These are phyloP conservation scores for Atherinomorus stipes DNA, from an alignment of 2,113 vertebrate species.

Conservation along the genomic window DNA sequence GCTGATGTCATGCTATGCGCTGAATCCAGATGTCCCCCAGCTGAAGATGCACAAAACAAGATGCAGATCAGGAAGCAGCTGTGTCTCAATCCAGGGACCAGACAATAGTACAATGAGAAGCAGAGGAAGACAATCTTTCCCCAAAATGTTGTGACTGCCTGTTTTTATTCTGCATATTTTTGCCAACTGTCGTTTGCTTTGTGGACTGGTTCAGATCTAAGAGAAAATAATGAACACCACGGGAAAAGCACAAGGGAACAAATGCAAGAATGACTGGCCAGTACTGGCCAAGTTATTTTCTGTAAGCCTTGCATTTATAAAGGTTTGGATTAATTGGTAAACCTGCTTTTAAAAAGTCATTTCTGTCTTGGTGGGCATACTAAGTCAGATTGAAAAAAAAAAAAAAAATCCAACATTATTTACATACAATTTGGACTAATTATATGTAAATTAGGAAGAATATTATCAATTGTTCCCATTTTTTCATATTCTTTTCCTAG, in stretches of 20 bases:
- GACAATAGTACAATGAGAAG: conserved; percentile 38
- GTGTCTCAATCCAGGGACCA: conserved; percentile 38
- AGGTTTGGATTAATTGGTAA: too few relatives aligned
- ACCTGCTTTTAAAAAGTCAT: too few relatives aligned
- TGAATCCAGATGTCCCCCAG: conserved; percentile 72
- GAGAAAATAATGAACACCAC: not conserved
- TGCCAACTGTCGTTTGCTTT: conserved; percentile 9
- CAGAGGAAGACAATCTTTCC: conserved; percentile 24
- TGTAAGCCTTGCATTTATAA: too few relatives aligned
- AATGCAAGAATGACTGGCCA: conserved; percentile 3
- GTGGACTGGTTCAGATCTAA: conserved; percentile 14
- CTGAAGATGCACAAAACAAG: conserved; percentile 30
- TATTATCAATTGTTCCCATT: not conserved
- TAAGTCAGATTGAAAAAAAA: too few relatives aligned
- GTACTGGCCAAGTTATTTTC: not conserved
- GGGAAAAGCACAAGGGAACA: conserved; percentile 15
- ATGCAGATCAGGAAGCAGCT: conserved; percentile 67
- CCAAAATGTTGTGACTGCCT: not conserved
- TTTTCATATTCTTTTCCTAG: too few relatives aligned
- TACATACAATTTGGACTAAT: not conserved
- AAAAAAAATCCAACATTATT: not conserved
- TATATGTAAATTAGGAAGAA: not conserved
- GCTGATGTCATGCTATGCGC: conserved; percentile 55
- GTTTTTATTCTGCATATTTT: conserved; percentile 41
- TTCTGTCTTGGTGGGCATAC: too few relatives aligned